A percentile compares a stretch with the other conserved stretches of the same genome.
These are phyloP conservation scores for Psilanteris sp. DNA, from an alignment of 1,140 invertebrate species.

Conservation along the genomic window DNA sequence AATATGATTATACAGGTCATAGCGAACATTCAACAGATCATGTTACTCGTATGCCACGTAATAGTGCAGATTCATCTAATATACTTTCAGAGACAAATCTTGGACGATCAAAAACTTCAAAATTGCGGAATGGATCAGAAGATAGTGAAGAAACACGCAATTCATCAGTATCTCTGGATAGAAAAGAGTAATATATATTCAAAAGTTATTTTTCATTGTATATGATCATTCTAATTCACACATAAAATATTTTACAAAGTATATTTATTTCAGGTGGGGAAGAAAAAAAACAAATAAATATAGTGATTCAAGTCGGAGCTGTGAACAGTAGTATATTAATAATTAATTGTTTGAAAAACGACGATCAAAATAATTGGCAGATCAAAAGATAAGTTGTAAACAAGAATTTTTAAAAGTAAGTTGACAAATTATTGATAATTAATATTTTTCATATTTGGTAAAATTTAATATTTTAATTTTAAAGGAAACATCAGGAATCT, in stretches of 20 bases:
- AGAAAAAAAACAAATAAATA: constrained; percentile 60
- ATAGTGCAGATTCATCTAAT: constrained; percentile 48
- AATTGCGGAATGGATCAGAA: constrained; percentile 62
- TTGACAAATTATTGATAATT: not conserved
- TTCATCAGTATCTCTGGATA: constrained; percentile 55
- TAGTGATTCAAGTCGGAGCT: constrained; percentile 58
- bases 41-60: constrained; percentile 54
- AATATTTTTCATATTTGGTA: not conserved
- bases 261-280: constrained; percentile 50
- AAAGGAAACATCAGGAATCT: constrained; percentile 56
- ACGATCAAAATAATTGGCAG: constrained; percentile 31
- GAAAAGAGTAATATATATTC: constrained; percentile 66
- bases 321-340: constrained; percentile 65
- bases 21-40: constrained; percentile 59
- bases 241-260: no score
- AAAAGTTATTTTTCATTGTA: no score
- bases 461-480: constrained; percentile 11
- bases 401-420: constrained; percentile 14
- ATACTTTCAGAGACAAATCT: constrained; percentile 36
- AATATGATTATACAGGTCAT: constrained; percentile 79
- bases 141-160: constrained; percentile 65
- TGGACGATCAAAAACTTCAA: constrained; percentile 57
- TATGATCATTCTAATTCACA: no score
- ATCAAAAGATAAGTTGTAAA: not conserved
- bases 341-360: constrained; percentile 59